These are phyloP conservation scores for Trichosurus vulpecula DNA, from an alignment of 2,797 vertebrate species.

Conservation along the genomic window DNA sequence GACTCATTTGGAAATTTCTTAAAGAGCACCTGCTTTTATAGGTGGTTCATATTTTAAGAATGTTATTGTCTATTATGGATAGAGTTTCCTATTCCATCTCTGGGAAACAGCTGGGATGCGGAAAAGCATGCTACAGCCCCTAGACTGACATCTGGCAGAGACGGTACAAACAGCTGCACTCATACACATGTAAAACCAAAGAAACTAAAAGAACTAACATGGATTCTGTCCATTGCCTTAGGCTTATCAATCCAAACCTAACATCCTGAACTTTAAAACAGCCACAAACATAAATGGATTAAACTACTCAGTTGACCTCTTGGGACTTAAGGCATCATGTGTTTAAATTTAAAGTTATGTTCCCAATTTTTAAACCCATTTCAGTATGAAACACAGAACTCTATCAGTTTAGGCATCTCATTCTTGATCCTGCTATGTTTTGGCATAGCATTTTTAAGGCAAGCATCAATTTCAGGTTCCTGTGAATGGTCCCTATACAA, in stretches of 20 bases:
- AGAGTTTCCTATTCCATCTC: constrained; percentile 86
- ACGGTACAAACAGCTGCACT: constrained; percentile 90
- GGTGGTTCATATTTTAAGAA: constrained; percentile 42
- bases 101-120: constrained; percentile 89
- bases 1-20: not conserved
- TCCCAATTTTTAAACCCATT: not conserved
- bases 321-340: constrained; percentile 44
- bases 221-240: constrained; percentile 86
- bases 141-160: constrained; percentile 90
- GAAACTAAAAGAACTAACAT: constrained; percentile 82
- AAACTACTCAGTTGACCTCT: constrained; percentile 45
- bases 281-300: constrained; percentile 81
- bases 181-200: constrained; percentile 83
- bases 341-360: constrained; percentile 25
- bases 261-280: constrained; percentile 82
- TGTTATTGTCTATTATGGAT: constrained; percentile 54
- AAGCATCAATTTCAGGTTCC: constrained; percentile 15
- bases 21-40: constrained; percentile 53
- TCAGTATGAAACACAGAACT: not conserved
- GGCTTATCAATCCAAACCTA: constrained; percentile 87
- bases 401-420: constrained; percentile 31
- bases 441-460: not conserved
- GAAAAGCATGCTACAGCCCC: constrained; percentile 86
- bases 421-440: constrained; percentile 4
- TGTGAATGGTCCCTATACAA: constrained; percentile 41